Evolutionary conservation across 2,797 vertebrate species (phyloP), one percentile per base, ranked within the genome.

Genomic region (Fistularia commersonii): DNA sequence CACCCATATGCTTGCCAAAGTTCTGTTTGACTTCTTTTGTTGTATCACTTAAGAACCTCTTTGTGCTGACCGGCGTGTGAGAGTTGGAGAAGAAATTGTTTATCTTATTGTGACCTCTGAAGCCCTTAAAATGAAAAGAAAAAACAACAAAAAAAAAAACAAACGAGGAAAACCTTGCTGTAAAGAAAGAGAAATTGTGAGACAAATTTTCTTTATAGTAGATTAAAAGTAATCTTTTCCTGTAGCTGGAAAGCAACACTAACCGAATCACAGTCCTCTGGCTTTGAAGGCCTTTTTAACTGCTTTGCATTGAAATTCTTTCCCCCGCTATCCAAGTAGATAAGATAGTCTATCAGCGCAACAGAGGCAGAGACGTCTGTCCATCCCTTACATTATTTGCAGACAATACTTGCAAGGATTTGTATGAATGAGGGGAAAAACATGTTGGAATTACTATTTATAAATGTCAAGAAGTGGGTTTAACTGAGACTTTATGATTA

Each of bases 1-100:
- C 81, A 81, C 61, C 82, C 83, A 84, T 82, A 80, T 86, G 83
- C 71, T 71, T 82, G 68, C 79, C 78, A 80, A 77, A 79, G 51
- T 69, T 60, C 76, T 77, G 67, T 53, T 68, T 79, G 73, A 73
- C 66, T 83, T 77, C 78, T 62, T 76, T 78, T 56, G 66, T n/a
- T n/a, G n/a, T n/a, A n/a, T n/a, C 74, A 73, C 62, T 43, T 44
- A 43, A 49, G 51, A 66, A 69, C 62, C 60, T 51, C 43, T 70
- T 11, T 32, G 39, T 64, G 47, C 32, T 45, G 9, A 56, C 41
- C 50, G 60, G 44, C 58, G 48, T 53, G 40, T n/a, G 48, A 8
- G 11, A 23, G 15, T 4, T 10, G 15, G 43, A 32, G 43, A 33
- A 31, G 5, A n/a, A 40, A 5, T 5, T n/a, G n/a, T n/a, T n/a